Conservation (phyloP, 2,113 vertebrate genomes). For the Pristiophorus japonicus region DNA sequence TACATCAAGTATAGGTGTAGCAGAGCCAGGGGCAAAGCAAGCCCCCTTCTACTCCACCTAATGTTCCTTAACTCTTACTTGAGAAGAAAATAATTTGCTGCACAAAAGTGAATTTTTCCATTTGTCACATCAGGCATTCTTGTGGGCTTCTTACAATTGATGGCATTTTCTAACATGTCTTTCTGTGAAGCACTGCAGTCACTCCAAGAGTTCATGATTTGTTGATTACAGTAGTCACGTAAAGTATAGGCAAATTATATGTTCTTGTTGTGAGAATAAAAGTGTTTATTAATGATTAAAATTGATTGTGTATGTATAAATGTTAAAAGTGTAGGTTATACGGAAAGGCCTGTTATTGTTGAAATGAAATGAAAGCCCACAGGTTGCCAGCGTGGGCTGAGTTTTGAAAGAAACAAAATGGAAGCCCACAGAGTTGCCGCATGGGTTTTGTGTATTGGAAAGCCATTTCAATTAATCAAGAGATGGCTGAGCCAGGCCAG, state of each 20-base stretch:
- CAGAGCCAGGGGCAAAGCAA: background rate
- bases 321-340: no score
- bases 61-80: background rate
- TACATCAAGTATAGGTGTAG: background rate
- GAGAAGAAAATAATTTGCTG: background rate
- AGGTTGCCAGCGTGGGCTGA: no score
- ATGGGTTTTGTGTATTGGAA: no score
- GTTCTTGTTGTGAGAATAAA: no score
- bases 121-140: background rate
- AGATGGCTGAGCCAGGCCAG: no score
- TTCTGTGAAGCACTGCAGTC: background rate
- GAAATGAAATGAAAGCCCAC: no score
- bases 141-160: background rate
- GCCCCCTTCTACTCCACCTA: background rate
- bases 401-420: no score
- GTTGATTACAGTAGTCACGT: background rate
- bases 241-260: background rate
- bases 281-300: no score
- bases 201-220: background rate
- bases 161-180: background rate
- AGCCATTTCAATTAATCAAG: no score
- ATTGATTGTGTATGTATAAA: no score
- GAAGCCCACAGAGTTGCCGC: no score
- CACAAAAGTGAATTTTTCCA: background rate
- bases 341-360: no score